Base-by-base conservation (phyloP, 2,888 invertebrate genomes). In the Apocheima hispidaria region DNA sequence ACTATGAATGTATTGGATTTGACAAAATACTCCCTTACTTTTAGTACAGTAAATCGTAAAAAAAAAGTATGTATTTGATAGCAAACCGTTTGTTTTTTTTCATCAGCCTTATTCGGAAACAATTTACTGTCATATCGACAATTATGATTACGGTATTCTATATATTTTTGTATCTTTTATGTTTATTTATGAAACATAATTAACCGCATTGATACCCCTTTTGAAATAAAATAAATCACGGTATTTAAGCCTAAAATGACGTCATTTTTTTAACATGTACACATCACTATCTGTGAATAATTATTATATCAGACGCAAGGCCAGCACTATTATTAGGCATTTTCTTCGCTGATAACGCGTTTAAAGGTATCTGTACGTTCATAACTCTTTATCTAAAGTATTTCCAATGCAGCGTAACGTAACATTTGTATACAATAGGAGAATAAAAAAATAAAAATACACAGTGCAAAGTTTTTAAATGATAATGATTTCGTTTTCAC, bases 351-450 rank as follows among this genome's bases (percentile, higher is more conserved):
- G 65, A 60, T 62, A 62, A 53, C 21, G 20, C 35, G 18, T 38
- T 21, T 36, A 49, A 30, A 59, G 6, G 44, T 53, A 57, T 57
- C 50, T 56, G 59, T 44, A 23, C 38, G 41, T 52, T 46, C 44
- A 61, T 38, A 46, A n/a, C 14, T 21, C 46, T 26, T 62, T 65
- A 65, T 62, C 62, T 62, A 33, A 51, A 54, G 43, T 50, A 62
- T 56, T 58, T 44, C 43, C 20, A 7, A 43, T 21, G 16, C 9
- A 14, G 21, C 35, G 26, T 7, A 6, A 7, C 26, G 35, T 35
- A 49, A 35, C 21, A 20, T 23, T 21, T 48, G 4, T 21, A 49
- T 35, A 49, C 35, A 35, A 49, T 49, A 49, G 38, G 21, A 33
- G 21, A 28, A 30, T 7, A 40, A 26, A 52, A 33, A 43, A 33